Conservation (phyloP, 2,113 vertebrate species). For the Mormyrus lacerda region DNA sequence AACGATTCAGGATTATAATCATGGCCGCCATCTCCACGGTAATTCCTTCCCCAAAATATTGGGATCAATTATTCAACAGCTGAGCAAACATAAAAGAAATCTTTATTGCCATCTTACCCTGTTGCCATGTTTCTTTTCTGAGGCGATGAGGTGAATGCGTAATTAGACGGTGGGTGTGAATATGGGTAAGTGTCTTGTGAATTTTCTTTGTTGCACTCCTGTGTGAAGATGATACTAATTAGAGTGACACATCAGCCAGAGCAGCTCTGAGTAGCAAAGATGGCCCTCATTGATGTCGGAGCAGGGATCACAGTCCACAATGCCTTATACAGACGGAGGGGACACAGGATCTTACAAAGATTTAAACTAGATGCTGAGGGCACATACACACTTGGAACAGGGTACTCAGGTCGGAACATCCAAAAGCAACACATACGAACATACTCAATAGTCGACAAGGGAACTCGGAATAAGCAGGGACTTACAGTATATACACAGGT, state of each 20-base stretch:
- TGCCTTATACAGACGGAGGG: not conserved
- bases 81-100: not conserved
- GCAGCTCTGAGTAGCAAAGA: not conserved
- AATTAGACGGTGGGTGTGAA: not conserved
- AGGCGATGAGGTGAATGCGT: not conserved
- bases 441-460: not conserved
- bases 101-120: not conserved
- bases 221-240: not conserved
- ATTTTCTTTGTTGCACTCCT: not conserved
- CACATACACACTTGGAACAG: not conserved
- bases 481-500: not conserved
- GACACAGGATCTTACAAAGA: not conserved
- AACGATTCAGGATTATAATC: not conserved
- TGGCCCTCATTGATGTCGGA: not conserved
- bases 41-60: not conserved
- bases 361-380: not conserved
- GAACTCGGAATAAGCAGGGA: not conserved
- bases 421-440: not conserved
- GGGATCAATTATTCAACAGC: not conserved
- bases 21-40: not conserved
- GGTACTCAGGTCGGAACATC: not conserved
- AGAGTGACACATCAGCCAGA: not conserved
- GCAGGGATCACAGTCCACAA: not conserved
- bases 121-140: not conserved
- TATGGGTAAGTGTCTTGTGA: not conserved